A percentile compares a stretch with the other conserved stretches of the same genome.
Conservation (phyloP, 37 sponge, comb jelly and placozoan species). For the Tethya wilhelma region DNA sequence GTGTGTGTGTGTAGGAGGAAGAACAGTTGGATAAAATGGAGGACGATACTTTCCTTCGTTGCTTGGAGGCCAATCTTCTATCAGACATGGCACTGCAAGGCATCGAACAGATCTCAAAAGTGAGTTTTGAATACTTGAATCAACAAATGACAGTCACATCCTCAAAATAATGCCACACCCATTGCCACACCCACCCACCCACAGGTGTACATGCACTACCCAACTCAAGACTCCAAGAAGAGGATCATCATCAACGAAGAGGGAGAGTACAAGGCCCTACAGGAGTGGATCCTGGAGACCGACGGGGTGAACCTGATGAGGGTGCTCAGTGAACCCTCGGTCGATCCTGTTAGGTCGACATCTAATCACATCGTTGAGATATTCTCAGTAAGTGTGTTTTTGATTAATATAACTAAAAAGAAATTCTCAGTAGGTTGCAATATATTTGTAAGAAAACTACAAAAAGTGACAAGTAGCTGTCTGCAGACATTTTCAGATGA, state of each 20-base stretch:
- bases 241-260: conserved; percentile 87
- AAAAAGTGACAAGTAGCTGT: no score
- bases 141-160: no score
- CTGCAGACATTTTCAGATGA: no score
- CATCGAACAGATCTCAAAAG: conserved; percentile 97
- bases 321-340: conserved; percentile 92
- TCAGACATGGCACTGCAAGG: conserved; percentile 98
- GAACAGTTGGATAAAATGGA: conserved; percentile 94
- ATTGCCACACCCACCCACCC: not conserved
- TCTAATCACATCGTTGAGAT: conserved; percentile 99
- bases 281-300: conserved; percentile 99
- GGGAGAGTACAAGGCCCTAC: conserved; percentile 87
- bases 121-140: conserved; percentile 4
- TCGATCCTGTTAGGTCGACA: conserved; percentile 92
- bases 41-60: conserved; percentile 94
- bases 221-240: conserved; percentile 97
- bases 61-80: conserved; percentile 96
- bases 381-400: conserved; percentile 71
- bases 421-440: no score
- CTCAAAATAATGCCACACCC: not conserved
- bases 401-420: no score
- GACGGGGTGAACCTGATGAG: conserved; percentile 95
- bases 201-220: conserved; percentile 99
- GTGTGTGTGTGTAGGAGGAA: conserved; percentile 91
- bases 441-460: no score